phyloP scores from a whole-genome alignment of 2,113 vertebrate species.

The Catagonus wagneri region DNA sequence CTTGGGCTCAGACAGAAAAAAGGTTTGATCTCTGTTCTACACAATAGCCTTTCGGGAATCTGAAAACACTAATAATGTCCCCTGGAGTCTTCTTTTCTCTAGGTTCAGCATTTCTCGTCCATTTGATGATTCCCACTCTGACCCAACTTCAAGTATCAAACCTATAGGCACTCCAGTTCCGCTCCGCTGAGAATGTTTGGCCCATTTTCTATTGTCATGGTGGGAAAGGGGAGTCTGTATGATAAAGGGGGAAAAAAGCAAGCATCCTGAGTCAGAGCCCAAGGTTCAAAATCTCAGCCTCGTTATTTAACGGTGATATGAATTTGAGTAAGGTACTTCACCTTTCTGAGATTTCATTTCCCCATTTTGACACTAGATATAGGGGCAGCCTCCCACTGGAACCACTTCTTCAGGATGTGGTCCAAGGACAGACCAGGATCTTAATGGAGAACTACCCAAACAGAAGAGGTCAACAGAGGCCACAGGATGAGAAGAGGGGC shows the following conservation, averaged over 20 bases:
- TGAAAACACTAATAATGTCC: neutral
- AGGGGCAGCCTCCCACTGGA: neutral
- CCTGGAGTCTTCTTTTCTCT: constrained; percentile 5
- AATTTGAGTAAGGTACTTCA: neutral
- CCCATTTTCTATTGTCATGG: neutral
- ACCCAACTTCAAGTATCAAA: neutral
- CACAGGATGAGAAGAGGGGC: neutral
- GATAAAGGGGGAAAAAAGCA: neutral
- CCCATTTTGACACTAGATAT: neutral
- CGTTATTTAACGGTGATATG: neutral
- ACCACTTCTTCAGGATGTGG: constrained; percentile 34
- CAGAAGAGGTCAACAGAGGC: constrained; percentile 33
- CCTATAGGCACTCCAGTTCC: neutral
- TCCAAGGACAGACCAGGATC: constrained; percentile 27
- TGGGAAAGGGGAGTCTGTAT: neutral
- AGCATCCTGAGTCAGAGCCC: neutral
- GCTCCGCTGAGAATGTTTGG: neutral
- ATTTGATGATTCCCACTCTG: neutral
- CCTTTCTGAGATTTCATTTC: constrained; percentile 55
- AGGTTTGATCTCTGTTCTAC: neutral
- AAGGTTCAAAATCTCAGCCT: constrained; percentile 37
- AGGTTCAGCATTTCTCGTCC: neutral
- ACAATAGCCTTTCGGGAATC: constrained; percentile 27
- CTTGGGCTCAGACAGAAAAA: constrained; percentile 41
- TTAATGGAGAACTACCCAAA: neutral